phyloP scores from a whole-genome alignment of 2,113 vertebrate genomes.

The Takifugu bimaculatus region DNA sequence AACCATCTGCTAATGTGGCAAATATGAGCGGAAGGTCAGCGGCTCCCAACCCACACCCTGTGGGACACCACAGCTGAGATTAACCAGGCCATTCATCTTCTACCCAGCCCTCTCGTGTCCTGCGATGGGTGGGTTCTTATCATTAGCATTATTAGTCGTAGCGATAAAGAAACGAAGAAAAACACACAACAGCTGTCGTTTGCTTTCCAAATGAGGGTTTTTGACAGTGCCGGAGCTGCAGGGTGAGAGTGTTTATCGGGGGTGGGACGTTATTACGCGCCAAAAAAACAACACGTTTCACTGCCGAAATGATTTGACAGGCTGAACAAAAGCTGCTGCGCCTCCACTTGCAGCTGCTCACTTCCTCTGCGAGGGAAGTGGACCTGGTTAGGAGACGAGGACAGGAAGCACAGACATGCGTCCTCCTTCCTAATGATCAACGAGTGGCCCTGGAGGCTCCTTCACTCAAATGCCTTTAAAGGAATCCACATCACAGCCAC shows the following conservation, averaged over 20 bases:
- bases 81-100: neutral
- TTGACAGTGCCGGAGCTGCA: no score
- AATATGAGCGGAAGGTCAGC: neutral
- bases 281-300: neutral
- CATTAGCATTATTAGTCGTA: no score
- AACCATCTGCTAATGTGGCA: neutral
- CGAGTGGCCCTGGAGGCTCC: constrained; percentile 42
- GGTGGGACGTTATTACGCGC: no score
- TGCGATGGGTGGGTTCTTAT: no score
- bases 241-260: no score
- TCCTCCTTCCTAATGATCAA: constrained; percentile 59
- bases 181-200: no score
- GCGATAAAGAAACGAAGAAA: no score
- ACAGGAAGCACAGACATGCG: constrained; percentile 15
- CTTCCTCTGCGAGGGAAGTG: constrained; percentile 14
- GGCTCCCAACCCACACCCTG: neutral
- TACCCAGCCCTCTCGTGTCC: no score
- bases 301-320: neutral
- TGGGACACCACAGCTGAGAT: neutral
- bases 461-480: constrained; percentile 47
- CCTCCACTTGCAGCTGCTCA: constrained; percentile 1
- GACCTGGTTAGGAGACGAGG: constrained; percentile 24
- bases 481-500: constrained; percentile 48
- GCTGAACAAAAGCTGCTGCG: neutral
- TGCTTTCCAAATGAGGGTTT: no score